Evolutionary conservation across 2,113 vertebrate genomes (phyloP), one percentile per base, ranked within the genome.

Genomic region (Clarias gariepinus): DNA sequence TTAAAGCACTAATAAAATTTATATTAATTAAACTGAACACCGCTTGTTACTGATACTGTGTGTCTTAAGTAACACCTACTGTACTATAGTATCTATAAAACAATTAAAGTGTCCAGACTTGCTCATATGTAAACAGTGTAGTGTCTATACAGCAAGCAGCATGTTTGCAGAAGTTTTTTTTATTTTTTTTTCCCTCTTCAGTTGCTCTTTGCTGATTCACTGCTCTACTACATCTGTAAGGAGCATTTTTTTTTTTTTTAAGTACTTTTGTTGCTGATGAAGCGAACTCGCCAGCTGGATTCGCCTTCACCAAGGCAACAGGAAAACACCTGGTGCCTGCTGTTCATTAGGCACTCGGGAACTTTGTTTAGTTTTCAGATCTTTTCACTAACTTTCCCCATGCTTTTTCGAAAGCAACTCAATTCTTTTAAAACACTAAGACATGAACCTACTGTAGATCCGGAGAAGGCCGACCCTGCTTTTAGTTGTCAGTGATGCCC

Each of bases 251-350:
- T 30, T 60, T 69, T 77, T 77, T 18, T 33, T 9, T 12, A 80
- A 80, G 28, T 18, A 58, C 28, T 68, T 89, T 87, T 33, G 83
- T 69, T 63, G 52, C 84, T 85, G 87, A 88, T 47, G n/a, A 57
- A 81, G 64, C 41, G 57, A 76, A 81, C 30, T 57, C 71, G 25
- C 74, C 63, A 47, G 53, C 73, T 79, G 69, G 60, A 78, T 83
- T 83, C 28, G 71, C 33, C 81, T 68, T 83, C 66, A 68, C 47
- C 21, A 60, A 60, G 53, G 19, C 52, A 60, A 15, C 33, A 61
- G 57, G 36, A 85, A 69, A 55, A 71, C 76, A 81, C 63, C 74
- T 84, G 69, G 66, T 77, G 68, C 18, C 86, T 87, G 82, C 33
- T 36, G 28, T 81, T 84, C 33, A 81, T 80, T 88, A 84, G 19